Conservation (phyloP, 2,797 vertebrate species). For the Poeciliopsis paucimaculata region DNA sequence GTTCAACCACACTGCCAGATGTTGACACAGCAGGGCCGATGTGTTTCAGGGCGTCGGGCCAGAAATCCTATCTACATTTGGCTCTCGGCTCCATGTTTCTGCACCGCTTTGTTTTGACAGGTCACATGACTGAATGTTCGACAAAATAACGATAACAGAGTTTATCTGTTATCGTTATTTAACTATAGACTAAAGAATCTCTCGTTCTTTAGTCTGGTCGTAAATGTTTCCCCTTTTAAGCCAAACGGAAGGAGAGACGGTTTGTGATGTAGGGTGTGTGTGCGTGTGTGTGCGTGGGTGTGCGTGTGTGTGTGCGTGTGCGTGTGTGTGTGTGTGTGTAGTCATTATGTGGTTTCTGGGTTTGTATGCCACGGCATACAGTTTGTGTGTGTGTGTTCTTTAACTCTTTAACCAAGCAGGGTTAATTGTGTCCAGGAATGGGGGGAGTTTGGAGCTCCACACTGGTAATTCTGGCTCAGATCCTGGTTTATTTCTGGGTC, state of each 20-base stretch:
- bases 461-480: constrained; percentile 53
- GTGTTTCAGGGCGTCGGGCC: constrained; percentile 37
- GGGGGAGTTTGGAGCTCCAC: constrained; percentile 32
- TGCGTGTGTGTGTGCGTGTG: constrained; percentile 1
- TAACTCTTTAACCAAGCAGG: constrained; percentile 24
- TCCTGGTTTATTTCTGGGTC: constrained; percentile 63
- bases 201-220: background rate
- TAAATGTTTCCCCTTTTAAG: constrained; percentile 55
- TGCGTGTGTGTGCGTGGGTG: background rate
- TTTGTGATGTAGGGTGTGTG: constrained; percentile 18
- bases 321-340: constrained; percentile 2
- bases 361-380: background rate
- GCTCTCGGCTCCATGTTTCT: constrained; percentile 34
- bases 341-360: constrained; percentile 27
- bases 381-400: constrained; percentile 2
- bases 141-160: constrained; percentile 1
- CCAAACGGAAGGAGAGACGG: background rate
- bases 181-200: background rate
- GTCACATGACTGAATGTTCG: constrained; percentile 42
- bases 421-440: constrained; percentile 47
- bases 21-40: constrained; percentile 24
- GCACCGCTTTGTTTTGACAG: constrained; percentile 46
- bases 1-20: constrained; percentile 27
- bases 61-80: constrained; percentile 23
- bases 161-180: background rate